These are phyloP conservation scores for Machimus rusticus DNA, from an alignment of 2,888 invertebrate species.

Conservation along the genomic window DNA sequence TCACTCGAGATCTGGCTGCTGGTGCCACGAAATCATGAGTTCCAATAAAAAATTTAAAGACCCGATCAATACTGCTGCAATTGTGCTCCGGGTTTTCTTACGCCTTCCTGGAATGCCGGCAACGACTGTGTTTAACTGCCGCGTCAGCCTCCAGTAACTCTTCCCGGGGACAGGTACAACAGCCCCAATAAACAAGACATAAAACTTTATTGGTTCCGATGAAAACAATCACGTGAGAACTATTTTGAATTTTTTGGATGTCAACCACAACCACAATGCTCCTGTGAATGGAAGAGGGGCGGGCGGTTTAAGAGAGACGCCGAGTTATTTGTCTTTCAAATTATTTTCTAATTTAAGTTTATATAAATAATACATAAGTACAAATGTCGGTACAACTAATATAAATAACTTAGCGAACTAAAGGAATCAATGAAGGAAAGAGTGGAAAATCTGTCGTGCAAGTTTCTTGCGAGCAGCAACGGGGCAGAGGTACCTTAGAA, in stretches of 20 bases:
- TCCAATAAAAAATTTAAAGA: not conserved
- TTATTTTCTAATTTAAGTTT: slow-evolving; percentile 21
- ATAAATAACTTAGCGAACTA: slow-evolving; percentile 39
- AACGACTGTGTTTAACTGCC: not conserved
- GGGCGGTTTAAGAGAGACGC: not conserved
- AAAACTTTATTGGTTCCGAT: slow-evolving; percentile 15
- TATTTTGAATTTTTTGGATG: not conserved
- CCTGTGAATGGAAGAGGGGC: not conserved
- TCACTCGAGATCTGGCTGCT: not conserved
- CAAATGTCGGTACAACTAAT: slow-evolving; percentile 32
- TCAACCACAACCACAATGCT: not conserved
- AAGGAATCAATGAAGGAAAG: slow-evolving; percentile 27
- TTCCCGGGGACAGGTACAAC: not conserved
- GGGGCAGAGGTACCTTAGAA: not conserved
- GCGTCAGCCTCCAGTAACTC: not conserved
- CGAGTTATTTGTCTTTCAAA: not conserved
- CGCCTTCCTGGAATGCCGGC: not conserved
- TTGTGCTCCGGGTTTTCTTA: not conserved
- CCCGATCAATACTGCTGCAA: not conserved
- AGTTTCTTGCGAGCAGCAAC: not conserved
- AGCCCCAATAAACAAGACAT: not conserved
- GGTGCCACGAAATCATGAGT: not conserved
- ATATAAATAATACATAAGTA: slow-evolving; percentile 40
- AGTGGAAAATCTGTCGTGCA: not conserved
- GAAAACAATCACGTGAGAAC: not conserved